Evolutionary conservation across 2,113 vertebrate genomes (phyloP).

Genomic region (Hydrolagus affinis): DNA sequence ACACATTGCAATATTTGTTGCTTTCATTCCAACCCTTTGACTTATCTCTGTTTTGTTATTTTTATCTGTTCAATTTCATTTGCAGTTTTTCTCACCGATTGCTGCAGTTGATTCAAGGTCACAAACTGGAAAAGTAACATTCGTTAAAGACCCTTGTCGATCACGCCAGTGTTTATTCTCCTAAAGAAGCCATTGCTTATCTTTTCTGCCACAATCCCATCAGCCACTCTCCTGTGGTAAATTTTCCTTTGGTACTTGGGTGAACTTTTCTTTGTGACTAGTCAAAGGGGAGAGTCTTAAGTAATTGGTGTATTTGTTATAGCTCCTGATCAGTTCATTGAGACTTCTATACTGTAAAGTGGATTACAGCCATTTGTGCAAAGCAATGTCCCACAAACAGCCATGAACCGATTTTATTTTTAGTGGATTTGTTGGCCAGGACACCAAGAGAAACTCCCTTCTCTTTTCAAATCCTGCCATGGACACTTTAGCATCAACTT

Average conservation of each 20-base stretch:
- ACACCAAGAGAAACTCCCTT: too few relatives aligned
- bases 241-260: not conserved
- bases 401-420: too few relatives aligned
- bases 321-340: too few relatives aligned
- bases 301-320: too few relatives aligned
- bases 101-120: not conserved
- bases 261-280: not conserved
- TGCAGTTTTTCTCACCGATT: not conserved
- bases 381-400: too few relatives aligned
- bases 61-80: not conserved
- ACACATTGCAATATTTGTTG: not conserved
- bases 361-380: too few relatives aligned
- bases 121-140: not conserved
- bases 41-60: not conserved
- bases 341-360: too few relatives aligned
- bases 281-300: not conserved
- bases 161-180: not conserved
- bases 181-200: not conserved
- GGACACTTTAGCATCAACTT: too few relatives aligned
- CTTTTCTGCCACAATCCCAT: not conserved
- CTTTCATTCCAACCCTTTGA: not conserved
- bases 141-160: not conserved
- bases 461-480: too few relatives aligned
- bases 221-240: not conserved
- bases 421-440: too few relatives aligned